Conservation (phyloP, 2,113 vertebrate species). For the Haplotaxodon microlepis region DNA sequence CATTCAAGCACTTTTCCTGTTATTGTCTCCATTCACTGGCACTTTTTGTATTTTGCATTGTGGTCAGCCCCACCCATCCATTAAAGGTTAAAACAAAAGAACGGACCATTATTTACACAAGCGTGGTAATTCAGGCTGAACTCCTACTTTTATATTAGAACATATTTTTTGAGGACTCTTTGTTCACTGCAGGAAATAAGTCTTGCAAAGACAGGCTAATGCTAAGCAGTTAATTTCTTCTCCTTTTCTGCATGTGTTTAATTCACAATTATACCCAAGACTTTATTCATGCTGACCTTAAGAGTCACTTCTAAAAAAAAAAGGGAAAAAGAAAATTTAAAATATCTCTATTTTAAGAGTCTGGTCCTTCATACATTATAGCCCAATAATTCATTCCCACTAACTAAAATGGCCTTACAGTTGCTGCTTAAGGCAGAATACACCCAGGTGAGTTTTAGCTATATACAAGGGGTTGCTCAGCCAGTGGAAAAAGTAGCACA, state of each 20-base stretch:
- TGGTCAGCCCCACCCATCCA: background rate
- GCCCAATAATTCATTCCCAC: background rate
- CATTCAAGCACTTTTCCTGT: background rate
- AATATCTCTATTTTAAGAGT: background rate
- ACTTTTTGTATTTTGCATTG: background rate
- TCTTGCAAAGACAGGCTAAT: background rate
- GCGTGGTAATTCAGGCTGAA: background rate
- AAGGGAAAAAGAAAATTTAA: background rate
- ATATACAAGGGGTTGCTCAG: background rate
- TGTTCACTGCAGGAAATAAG: background rate
- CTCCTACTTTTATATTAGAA: background rate
- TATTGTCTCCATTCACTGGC: background rate
- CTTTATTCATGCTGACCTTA: background rate
- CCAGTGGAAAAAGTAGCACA: background rate
- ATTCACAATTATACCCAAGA: background rate
- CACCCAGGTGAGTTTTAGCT: background rate
- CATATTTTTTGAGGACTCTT: background rate
- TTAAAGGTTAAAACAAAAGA: constrained; percentile 3
- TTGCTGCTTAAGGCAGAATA: background rate
- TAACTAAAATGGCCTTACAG: background rate
- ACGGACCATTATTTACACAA: background rate
- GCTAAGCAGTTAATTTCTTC: background rate
- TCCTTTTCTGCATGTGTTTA: background rate
- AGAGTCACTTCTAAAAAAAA: background rate
- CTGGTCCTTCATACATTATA: background rate